Base-by-base conservation (phyloP, 1,140 invertebrate genomes). In the Melipona quadrifasciata region DNA sequence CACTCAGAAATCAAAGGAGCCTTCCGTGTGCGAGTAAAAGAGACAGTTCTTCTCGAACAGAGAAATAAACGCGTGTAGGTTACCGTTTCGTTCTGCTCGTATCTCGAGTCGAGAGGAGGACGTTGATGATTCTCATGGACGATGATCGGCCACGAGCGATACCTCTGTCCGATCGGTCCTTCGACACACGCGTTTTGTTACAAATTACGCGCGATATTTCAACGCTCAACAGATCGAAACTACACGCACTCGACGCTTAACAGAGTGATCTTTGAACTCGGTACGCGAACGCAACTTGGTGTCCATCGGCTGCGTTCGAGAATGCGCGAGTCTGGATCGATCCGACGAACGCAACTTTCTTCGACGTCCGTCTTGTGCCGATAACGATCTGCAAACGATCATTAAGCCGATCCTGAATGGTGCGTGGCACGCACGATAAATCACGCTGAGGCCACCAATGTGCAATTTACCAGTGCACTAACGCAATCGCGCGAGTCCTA, bases 321-420 rank as follows among this genome's bases (percentile, higher is more conserved):
- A 57, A 73, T 80, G 82, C 83, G 79, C 80, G 70, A 68, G 76
- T 80, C 27, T n/a, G 53, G 31, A 19, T 14, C 12, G 67, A 68
- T 70, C 27, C 34, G 34, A 21, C 34, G 65, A 77, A 81, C 77
- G 80, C 68, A 34, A 24, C n/a, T 8, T 61, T 72, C 53, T 55
- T 53, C 71, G 31, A 21, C 53, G 55, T 58, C 55, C 39, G 64
- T 39, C 39, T 47, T 47, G 8, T 17, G 72, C 67, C 61, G 87
- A 90, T 90, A 87, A 80, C 58, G 87, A 91, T 90, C 77, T 78
- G 86, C 83, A 72, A 87, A 86, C 73, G 89, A 87, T 91, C 90
- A 86, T 91, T 91, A 91, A 67, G 79, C 73, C 58, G 84, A 89
- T 82, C 86, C 78, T 82, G 86, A 86, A 86, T 81, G 71, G 61